Evolutionary conservation across 2,113 vertebrate species (phyloP), one percentile per base, ranked within the genome.

Genomic region (Andinoacara biseriatus): DNA sequence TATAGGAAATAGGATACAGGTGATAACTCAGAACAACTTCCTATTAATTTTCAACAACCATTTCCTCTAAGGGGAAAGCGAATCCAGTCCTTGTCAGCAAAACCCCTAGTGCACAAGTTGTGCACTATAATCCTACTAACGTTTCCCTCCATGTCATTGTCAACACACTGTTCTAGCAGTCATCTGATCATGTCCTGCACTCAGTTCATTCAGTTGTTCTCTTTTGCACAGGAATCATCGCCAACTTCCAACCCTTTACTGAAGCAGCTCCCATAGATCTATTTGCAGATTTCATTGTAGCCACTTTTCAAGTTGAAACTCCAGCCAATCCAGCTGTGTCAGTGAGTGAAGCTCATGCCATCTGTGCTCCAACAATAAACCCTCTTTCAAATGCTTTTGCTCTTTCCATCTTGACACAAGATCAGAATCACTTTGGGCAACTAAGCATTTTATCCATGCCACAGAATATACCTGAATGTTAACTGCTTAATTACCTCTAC

Each of bases 251-350:
- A 52, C 43, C 17, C 43, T 72, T 46, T 46, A 15, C 43, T 72
- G 43, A 72, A 52, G 24, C 26, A 52, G 29, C 52, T 72, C 65
- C 65, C 17, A 72, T 72, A 54, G 43, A 52, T 72, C 67, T 72
- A 72, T 52, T 52, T 72, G 67, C 46, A 72, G 46, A 72, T 72
- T 54, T 54, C 20, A 54, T 72, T 72, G 26, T 54, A 72, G 10
- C 18, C 3, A 0, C 43, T 72, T 72, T 72, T 72, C 67, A 52
- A 72, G 26, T 54, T 72, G 26, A 72, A 72, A 49, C 43, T 72
- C 26, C 54, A 72, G 46, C 46, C 67, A 72, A 29, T 54, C 67
- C 67, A 72, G 67, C 67, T 72, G 46, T 54, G 67, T 72, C 54
- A 54, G 67, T 72, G 46, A 72, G 29, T 33, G 46, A 72, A 31